Evolutionary conservation across 2,113 vertebrate species (phyloP), one percentile per base, ranked within the genome.

Genomic region (Anarhynchus alexandrinus): DNA sequence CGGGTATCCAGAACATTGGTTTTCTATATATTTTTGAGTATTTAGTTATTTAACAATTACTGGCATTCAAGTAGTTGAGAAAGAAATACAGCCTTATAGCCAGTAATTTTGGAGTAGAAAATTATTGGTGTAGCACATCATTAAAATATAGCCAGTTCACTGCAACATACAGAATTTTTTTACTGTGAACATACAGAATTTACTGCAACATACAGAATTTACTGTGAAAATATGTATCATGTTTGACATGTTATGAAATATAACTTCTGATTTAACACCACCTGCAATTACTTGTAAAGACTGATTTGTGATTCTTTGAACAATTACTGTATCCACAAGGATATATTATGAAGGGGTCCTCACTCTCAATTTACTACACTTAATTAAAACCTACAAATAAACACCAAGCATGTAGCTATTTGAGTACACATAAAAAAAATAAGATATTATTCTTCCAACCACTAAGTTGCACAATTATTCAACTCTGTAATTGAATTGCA

Each of bases 191-290:
- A 69, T 45, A 78, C 26, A 88, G 61, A 36, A 36, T 45, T 57
- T 62, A 85, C 23, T 57, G 8, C 57, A 73, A 87, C 12, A 69
- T 45, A 80, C 26, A 88, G 58, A 36, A 36, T 93, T 96, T 81
- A 85, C 79, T 88, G 61, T 88, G 38, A 88, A 96, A 82, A 86
- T 69, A 79, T n/a, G 23, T 29, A 69, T 71, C 20, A 61, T 34
- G 43, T 94, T 94, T 88, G 40, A 86, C 94, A 73, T 66, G 52
- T 61, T 95, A 96, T 23, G 47, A 96, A 97, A 88, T 82, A 94
- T 67, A 90, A 70, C 47, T 69, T 69, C 36, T 88, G 66, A 93
- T 90, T 94, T 92, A 94, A 93, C 80, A 93, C 84, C 45, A 54
- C 70, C 59, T 96, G 40, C 54, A 93, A 81, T 89, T 92, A 90